phyloP scores from a whole-genome alignment of 2,797 vertebrate species.

The Atherinosoma microstoma region DNA sequence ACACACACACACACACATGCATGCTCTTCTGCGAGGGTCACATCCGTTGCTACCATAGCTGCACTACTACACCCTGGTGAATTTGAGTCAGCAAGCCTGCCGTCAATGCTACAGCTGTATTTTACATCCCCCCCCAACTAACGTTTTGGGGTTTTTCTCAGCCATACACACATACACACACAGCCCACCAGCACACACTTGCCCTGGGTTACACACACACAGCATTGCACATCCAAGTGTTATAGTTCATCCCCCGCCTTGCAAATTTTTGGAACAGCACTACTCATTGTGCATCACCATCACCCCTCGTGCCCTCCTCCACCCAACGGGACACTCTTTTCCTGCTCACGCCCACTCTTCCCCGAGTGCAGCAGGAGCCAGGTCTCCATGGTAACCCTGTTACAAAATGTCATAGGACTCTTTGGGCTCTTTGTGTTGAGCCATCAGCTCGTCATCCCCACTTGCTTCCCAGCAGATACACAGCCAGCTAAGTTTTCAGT shows the following conservation, averaged over 20 bases:
- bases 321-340: slow-evolving; percentile 75
- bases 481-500: slow-evolving; percentile 46
- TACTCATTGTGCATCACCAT: slow-evolving; percentile 68
- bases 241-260: slow-evolving; percentile 60
- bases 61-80: slow-evolving; percentile 60
- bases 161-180: slow-evolving; percentile 5
- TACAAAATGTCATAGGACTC: slow-evolving; percentile 82
- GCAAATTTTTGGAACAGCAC: slow-evolving; percentile 72
- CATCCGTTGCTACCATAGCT: slow-evolving; percentile 63
- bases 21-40: slow-evolving; percentile 45
- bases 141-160: background rate
- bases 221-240: slow-evolving; percentile 60
- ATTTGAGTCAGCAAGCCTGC: slow-evolving; percentile 70
- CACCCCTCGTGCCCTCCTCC: slow-evolving; percentile 17
- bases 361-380: slow-evolving; percentile 70
- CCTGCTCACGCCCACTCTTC: slow-evolving; percentile 77
- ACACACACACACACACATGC: slow-evolving; percentile 22
- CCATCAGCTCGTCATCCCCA: slow-evolving; percentile 69
- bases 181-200: slow-evolving; percentile 31
- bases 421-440: slow-evolving; percentile 81
- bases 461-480: slow-evolving; percentile 66
- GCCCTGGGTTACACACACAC: slow-evolving; percentile 39
- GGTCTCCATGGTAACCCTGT: slow-evolving; percentile 80
- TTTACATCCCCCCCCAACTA: slow-evolving; percentile 28
- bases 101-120: slow-evolving; percentile 74